Conservation (phyloP, 1,140 invertebrate genomes). For the Drosophila kanapiae region DNA sequence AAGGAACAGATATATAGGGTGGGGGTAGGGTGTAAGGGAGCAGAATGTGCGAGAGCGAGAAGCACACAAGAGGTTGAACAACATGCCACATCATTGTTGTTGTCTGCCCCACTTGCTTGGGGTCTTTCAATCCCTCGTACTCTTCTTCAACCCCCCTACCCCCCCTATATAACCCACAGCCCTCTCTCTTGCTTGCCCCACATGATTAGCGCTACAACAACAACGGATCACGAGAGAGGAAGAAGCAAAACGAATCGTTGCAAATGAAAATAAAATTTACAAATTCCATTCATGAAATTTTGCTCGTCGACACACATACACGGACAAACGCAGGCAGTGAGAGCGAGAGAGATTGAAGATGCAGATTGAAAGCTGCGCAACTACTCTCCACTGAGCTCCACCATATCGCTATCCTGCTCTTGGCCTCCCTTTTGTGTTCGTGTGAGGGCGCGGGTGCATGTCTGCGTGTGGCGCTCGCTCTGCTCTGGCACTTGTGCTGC, state of each 20-base stretch:
- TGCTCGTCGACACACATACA: constrained; percentile 67
- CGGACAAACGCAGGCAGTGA: not conserved
- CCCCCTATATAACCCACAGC: not conserved
- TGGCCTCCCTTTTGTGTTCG: constrained; percentile 18
- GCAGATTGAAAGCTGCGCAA: constrained; percentile 37
- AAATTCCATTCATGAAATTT: constrained; percentile 84
- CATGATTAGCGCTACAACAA: constrained; percentile 69
- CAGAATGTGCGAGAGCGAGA: not conserved
- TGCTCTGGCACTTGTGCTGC: constrained; percentile 67
- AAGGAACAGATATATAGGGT: constrained; percentile 6
- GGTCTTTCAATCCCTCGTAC: constrained; percentile 22
- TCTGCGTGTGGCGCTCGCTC: constrained; percentile 78
- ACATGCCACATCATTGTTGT: constrained; percentile 62
- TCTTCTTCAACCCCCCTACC: not conserved
- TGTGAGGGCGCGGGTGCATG: constrained; percentile 32
- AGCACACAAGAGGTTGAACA: constrained; percentile 29
- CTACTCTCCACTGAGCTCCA: constrained; percentile 19
- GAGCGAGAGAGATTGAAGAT: constrained; percentile 15
- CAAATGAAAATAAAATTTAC: constrained; percentile 84
- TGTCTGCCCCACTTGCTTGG: constrained; percentile 71
- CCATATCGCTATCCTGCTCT: constrained; percentile 30
- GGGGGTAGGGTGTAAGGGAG: not conserved
- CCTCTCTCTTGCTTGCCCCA: constrained; percentile 36
- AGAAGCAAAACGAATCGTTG: constrained; percentile 57
- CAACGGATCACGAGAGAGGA: constrained; percentile 31